Base-by-base conservation (phyloP, 2,888 invertebrate species). In the Linhomoeus sp. region DNA sequence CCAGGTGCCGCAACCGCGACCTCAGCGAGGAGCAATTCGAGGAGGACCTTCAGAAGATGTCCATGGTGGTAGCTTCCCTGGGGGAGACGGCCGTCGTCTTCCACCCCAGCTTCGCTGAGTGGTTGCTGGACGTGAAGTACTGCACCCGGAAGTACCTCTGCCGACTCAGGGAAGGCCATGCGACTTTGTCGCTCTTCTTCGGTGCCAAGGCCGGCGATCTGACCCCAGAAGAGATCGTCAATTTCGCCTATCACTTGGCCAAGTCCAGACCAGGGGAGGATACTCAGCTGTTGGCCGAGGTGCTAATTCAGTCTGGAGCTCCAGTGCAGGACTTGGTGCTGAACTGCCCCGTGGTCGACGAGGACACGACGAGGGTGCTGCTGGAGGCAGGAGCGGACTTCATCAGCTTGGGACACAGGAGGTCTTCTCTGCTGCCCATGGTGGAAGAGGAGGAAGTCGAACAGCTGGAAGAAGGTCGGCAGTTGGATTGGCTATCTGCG, bases 71-170 rank as follows among this genome's bases (percentile, higher is more conserved):
- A 5, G 7, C 12, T 5, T 12, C 12, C 7, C 29, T 9, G 12
- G 73, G 78, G 45, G 29, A 44, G 22, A 15, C 24, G 24, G 44
- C 17, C 7, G 36, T 12, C 9, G 19, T 17, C 9, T 88, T 90
- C 70, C 90, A 92, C 67, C 84, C 85, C 64, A 87, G 86, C 50
- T 90, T 90, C 67, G 81, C 86, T 24, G 81, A 82, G 63, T 92
- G 92, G 92, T 70, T 92, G 55, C 70, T 84, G 46, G 92, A 92
- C 66, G 88, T 92, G n/a, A 92, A 92, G 67, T 88, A 92, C 63
- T 88, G 90, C 66, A 92, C 90, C 1, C 80, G 86, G 56, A 81
- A 86, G 57, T 92, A 25, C 25, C 41, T 41, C 25, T 41, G 41
- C 41, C 24, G 25, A 26, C 25, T 9, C 17, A 41, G 26, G 25